Conservation (phyloP, 2,113 vertebrate species). For the Azemiops feae region DNA sequence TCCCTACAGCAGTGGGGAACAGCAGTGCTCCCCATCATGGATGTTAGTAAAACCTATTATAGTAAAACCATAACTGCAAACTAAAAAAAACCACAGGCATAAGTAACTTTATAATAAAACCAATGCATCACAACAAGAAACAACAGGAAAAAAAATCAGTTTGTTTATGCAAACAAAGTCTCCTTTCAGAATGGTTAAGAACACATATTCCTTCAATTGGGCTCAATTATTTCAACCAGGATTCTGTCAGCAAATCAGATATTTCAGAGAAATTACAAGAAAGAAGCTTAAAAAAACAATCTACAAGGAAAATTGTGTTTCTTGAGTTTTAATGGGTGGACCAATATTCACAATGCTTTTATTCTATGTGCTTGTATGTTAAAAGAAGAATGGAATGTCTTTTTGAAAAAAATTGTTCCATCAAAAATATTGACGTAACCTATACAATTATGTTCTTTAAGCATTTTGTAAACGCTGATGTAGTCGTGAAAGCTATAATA, state of each 20-base stretch:
- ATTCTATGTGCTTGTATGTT: neutral
- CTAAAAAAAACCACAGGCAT: neutral
- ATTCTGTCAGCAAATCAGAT: neutral
- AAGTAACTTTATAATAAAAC: neutral
- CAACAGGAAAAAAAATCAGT: neutral
- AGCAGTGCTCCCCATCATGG: neutral
- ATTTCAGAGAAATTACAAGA: neutral
- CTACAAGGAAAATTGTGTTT: neutral
- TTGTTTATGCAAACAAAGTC: neutral
- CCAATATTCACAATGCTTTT: neutral
- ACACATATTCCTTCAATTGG: neutral
- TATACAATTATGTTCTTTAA: neutral
- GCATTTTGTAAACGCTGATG: neutral
- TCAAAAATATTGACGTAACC: neutral
- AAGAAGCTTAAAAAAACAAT: neutral
- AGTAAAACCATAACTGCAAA: neutral
- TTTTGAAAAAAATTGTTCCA: neutral
- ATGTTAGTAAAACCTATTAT: neutral
- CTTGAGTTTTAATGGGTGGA: neutral
- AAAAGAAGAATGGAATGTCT: neutral
- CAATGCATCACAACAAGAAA: neutral
- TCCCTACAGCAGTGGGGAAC: neutral
- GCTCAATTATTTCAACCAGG: neutral
- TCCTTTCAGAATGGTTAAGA: neutral
- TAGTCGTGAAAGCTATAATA: neutral